Evolutionary conservation across 2,888 invertebrate genomes (phyloP).

Genomic region (Willowsia nigromaculata): DNA sequence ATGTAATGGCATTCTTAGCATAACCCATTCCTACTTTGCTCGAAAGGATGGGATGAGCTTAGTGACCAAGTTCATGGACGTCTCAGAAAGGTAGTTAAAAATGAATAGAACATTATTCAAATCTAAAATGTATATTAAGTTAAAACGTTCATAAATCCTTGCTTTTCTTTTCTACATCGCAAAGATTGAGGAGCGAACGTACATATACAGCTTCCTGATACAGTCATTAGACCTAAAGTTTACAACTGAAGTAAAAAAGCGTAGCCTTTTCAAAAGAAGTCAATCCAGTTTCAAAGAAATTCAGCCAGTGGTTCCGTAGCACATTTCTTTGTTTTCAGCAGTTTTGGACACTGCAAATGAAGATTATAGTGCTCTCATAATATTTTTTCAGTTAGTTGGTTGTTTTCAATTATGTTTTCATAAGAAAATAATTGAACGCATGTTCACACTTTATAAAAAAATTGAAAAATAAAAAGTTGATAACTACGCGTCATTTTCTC

Average conservation of each 20-base stretch:
- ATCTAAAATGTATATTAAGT: background rate
- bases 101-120: background rate
- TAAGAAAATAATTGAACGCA: too few species aligned
- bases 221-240: conserved; percentile 84
- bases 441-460: too few species aligned
- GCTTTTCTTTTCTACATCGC: background rate
- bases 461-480: too few species aligned
- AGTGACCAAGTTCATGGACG: background rate
- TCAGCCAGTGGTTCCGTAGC: too few species aligned
- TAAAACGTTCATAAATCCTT: background rate
- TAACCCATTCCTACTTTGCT: conserved; percentile 89
- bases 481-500: too few species aligned
- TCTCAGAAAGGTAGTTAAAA: background rate
- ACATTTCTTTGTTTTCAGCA: too few species aligned
- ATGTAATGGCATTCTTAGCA: conserved; percentile 81
- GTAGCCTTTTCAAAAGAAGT: too few species aligned
- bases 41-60: background rate
- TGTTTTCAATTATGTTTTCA: too few species aligned
- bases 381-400: too few species aligned
- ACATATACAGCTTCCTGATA: conserved; percentile 91
- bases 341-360: too few species aligned
- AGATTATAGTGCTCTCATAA: too few species aligned
- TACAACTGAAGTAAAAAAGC: background rate
- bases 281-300: too few species aligned
- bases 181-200: conserved; percentile 95